A percentile compares a stretch with the other conserved stretches of the same genome.
phyloP scores from a whole-genome alignment of 2,113 vertebrate genomes.

The Laterallus jamaicensis region DNA sequence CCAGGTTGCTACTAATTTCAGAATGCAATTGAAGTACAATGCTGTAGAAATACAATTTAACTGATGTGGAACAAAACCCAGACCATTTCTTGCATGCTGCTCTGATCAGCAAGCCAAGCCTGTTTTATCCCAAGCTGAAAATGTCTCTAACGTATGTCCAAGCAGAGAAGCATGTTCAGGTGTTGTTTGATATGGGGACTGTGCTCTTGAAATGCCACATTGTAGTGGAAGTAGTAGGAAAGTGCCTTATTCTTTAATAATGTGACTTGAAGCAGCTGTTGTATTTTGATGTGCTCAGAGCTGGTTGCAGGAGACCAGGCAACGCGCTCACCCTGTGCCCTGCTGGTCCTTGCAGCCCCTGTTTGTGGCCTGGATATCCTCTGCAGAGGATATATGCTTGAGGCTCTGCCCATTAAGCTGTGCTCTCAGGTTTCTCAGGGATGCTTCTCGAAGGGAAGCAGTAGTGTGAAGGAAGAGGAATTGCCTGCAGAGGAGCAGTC shows the following conservation, averaged over 20 bases:
- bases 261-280: not conserved
- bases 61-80: not conserved
- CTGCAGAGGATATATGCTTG: not conserved
- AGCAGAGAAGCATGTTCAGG: not conserved
- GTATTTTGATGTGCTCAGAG: not conserved
- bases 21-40: not conserved
- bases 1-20: not conserved
- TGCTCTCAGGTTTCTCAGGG: fast-evolving
- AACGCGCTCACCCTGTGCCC: fast-evolving
- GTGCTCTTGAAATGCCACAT: not conserved
- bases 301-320: not conserved
- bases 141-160: not conserved
- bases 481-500: not conserved
- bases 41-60: not conserved
- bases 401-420: not conserved
- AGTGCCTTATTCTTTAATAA: not conserved
- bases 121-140: not conserved
- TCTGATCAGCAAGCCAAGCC: not conserved
- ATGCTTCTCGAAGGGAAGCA: not conserved
- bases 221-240: not conserved
- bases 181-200: not conserved
- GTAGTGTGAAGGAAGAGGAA: not conserved
- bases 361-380: not conserved
- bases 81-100: not conserved
- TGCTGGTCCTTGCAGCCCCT: not conserved